Percentiles rank a stretch among this genome's conserved stretches.
Evolutionary conservation across 92 coral and sea anemone genomes (phyloP).

Genomic region (Epizoanthus rinbou): DNA sequence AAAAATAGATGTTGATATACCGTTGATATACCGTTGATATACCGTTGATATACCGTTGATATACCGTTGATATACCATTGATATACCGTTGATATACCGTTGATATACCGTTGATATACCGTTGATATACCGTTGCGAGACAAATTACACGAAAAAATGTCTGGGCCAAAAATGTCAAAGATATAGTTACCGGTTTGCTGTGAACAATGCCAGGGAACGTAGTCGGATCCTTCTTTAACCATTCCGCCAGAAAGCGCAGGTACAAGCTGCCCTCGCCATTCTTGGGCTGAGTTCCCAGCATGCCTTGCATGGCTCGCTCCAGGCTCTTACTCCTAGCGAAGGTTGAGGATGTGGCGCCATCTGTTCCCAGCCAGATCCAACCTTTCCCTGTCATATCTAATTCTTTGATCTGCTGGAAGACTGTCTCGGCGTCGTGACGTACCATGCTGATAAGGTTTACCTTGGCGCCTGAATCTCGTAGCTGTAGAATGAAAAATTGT

Average conservation of each 20-base stretch:
- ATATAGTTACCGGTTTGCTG: constrained; percentile 64
- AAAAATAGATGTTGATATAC: not conserved
- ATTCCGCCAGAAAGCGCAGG: constrained; percentile 82
- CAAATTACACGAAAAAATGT: not conserved
- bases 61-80: too few species aligned
- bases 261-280: constrained; percentile 95
- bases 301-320: constrained; percentile 93
- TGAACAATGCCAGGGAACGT: constrained; percentile 83
- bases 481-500: constrained; percentile 41
- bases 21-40: too few species aligned
- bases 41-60: too few species aligned
- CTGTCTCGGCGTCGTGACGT: constrained; percentile 96
- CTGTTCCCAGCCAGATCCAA: constrained; percentile 98
- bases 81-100: too few species aligned
- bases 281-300: constrained; percentile 98
- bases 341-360: constrained; percentile 92
- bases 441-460: constrained; percentile 96
- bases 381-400: constrained; percentile 98
- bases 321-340: constrained; percentile 83
- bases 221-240: constrained; percentile 88
- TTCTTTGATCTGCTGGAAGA: constrained; percentile 96
- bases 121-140: too few species aligned
- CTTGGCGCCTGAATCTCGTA: constrained; percentile 83
- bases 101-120: too few species aligned
- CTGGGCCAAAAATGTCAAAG: not conserved